These are phyloP conservation scores for Lethocerus indicus DNA, from an alignment of 1,140 invertebrate genomes.

Conservation along the genomic window DNA sequence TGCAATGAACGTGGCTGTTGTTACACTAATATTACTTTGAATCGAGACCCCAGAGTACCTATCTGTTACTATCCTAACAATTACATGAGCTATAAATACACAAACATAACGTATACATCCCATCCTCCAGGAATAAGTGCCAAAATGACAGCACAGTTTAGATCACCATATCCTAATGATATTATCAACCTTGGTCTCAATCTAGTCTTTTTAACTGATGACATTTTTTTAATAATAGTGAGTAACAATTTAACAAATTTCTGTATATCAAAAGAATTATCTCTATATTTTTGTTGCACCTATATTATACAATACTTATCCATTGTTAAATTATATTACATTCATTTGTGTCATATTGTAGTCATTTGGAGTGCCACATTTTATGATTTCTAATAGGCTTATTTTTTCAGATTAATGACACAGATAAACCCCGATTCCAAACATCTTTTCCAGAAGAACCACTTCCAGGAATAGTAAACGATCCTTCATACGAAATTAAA, in stretches of 20 bases:
- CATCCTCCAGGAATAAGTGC: background rate
- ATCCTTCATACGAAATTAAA: conserved; percentile 6
- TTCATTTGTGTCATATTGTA: background rate
- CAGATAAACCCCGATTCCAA: conserved; percentile 17
- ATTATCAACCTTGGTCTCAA: background rate
- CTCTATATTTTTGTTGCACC: background rate
- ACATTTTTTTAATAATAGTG: conserved; percentile 7
- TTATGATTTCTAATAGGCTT: background rate
- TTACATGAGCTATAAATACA: conserved; percentile 6
- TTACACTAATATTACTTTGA: conserved; percentile 1
- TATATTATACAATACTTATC: background rate
- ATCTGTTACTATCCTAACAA: conserved; percentile 9
- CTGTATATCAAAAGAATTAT: background rate
- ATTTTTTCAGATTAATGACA: conserved; percentile 38
- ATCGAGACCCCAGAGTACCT: background rate
- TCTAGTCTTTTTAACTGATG: conserved; percentile 1
- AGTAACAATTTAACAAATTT: background rate
- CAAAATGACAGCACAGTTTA: conserved; percentile 1
- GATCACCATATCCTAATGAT: conserved; percentile 8
- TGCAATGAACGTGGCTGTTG: conserved; percentile 8
- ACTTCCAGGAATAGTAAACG: background rate
- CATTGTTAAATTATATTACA: background rate
- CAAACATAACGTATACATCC: background rate
- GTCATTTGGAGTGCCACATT: background rate
- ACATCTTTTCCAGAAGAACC: conserved; percentile 1